phyloP scores from a whole-genome alignment of 2,888 invertebrate species.

The Sarcophaga carnaria region DNA sequence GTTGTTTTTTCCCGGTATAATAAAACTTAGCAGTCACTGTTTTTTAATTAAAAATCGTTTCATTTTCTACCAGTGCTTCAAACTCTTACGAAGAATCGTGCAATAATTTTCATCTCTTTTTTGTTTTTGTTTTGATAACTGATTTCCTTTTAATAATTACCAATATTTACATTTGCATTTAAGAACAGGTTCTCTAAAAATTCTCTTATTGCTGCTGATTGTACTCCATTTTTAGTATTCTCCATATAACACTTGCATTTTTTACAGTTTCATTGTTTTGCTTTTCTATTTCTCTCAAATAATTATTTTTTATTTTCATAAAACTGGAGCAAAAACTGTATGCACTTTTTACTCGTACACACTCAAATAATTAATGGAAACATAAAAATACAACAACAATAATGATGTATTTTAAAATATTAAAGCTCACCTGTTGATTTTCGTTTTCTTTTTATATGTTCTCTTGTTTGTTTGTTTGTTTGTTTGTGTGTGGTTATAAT shows the following conservation, averaged over 20 bases:
- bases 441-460: constrained; percentile 27
- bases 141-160: not conserved
- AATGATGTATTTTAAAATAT: constrained; percentile 8
- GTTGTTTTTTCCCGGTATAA: too few relatives aligned
- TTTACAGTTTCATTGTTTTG: not conserved
- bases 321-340: constrained; percentile 1
- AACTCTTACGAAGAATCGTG: too few relatives aligned
- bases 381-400: constrained; percentile 7
- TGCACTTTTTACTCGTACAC: not conserved
- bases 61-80: too few relatives aligned
- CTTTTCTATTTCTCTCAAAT: not conserved
- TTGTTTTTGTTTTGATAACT: not conserved
- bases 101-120: not conserved
- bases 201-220: not conserved
- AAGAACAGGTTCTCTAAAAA: not conserved
- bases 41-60: too few relatives aligned
- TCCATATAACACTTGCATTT: not conserved
- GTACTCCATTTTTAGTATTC: not conserved
- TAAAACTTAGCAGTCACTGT: too few relatives aligned
- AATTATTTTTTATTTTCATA: not conserved
- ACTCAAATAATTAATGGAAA: constrained; percentile 6
- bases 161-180: not conserved
- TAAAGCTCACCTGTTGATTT: constrained; percentile 78
- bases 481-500: constrained; percentile 57
- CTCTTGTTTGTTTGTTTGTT: constrained; percentile 64